phyloP scores from a whole-genome alignment of 2,888 invertebrate genomes.

The Lobophora halterata region DNA sequence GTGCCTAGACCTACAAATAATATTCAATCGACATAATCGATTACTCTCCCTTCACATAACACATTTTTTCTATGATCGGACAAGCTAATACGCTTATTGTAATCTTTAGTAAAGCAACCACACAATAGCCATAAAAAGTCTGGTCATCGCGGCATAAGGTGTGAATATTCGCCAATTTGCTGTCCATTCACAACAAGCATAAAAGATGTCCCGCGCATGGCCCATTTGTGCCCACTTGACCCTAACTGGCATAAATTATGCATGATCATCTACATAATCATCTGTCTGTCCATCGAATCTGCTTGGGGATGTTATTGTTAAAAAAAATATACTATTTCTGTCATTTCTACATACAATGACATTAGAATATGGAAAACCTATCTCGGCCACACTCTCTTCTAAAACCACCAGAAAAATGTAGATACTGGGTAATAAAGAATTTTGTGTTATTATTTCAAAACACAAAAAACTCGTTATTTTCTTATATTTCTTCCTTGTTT shows the following conservation, averaged over 20 bases:
- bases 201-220: conserved; percentile 43
- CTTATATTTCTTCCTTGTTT: too few relatives aligned
- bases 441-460: too few relatives aligned
- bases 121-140: conserved; percentile 34
- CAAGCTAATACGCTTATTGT: conserved; percentile 44
- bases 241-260: conserved; percentile 75
- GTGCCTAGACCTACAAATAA: too few relatives aligned
- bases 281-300: conserved; percentile 20
- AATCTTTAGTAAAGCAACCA: conserved; percentile 45
- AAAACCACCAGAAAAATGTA: too few relatives aligned
- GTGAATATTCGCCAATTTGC: conserved; percentile 65
- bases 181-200: conserved; percentile 51
- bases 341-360: neutral
- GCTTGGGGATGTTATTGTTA: conserved; percentile 11
- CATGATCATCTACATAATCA: conserved; percentile 59
- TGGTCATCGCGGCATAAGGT: conserved; percentile 66
- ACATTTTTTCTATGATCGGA: too few relatives aligned
- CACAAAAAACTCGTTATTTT: too few relatives aligned
- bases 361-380: too few relatives aligned
- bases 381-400: too few relatives aligned
- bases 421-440: too few relatives aligned
- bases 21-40: too few relatives aligned
- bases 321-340: neutral
- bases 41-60: too few relatives aligned
- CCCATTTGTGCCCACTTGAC: conserved; percentile 65